phyloP scores from a whole-genome alignment of 2,113 vertebrate species.

The Tautogolabrus adspersus region DNA sequence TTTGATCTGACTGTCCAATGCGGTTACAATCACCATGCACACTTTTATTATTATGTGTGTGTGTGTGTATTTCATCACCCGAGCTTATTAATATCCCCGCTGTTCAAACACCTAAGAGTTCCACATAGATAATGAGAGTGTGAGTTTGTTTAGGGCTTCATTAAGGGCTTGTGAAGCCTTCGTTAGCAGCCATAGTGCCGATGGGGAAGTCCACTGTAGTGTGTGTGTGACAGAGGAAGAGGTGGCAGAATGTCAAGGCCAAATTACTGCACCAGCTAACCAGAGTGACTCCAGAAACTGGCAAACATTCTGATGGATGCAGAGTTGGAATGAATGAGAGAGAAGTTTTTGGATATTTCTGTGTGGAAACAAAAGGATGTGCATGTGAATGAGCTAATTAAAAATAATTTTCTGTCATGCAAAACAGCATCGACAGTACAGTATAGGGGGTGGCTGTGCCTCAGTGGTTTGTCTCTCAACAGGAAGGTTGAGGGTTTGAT shows the following conservation, averaged over 20 bases:
- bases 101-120: slow-evolving; percentile 68
- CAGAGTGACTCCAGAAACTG: slow-evolving; percentile 50
- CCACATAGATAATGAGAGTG: slow-evolving; percentile 63
- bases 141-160: slow-evolving; percentile 73
- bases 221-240: slow-evolving; percentile 41
- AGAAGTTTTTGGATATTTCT: slow-evolving; percentile 88
- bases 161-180: slow-evolving; percentile 68
- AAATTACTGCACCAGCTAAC: slow-evolving; percentile 13
- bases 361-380: slow-evolving; percentile 87
- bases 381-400: slow-evolving; percentile 93
- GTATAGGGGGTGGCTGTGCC: too few relatives aligned
- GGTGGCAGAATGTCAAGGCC: slow-evolving; percentile 67
- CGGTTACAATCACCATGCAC: slow-evolving; percentile 74
- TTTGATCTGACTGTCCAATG: slow-evolving; percentile 85
- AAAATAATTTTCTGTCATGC: slow-evolving; percentile 9
- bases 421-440: too few relatives aligned
- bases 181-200: slow-evolving; percentile 53
- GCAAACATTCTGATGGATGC: slow-evolving; percentile 47
- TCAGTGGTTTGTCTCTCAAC: too few relatives aligned
- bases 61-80: slow-evolving; percentile 70
- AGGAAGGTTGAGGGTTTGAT: too few relatives aligned
- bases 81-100: slow-evolving; percentile 77
- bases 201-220: slow-evolving; percentile 56
- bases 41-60: slow-evolving; percentile 45
- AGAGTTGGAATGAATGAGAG: slow-evolving; percentile 21